Evolutionary conservation across 1,140 invertebrate species (phyloP), one percentile per base, ranked within the genome.

Genomic region (Drosophila athabasca): DNA sequence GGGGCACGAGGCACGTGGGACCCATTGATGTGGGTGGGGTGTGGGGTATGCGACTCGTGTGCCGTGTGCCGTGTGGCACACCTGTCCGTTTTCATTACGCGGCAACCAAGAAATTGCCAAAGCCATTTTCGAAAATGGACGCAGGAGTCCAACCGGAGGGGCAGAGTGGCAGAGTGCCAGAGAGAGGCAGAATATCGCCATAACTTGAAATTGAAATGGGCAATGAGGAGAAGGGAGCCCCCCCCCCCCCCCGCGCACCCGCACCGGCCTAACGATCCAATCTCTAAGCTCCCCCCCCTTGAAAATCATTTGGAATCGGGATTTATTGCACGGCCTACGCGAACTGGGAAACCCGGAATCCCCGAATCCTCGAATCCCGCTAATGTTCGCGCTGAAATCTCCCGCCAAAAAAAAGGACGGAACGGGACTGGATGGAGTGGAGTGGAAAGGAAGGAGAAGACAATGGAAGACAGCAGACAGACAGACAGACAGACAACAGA

Each of bases 231-330:
- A 15, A 6, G 6, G 26, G 46, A 35, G 24, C 3, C 5, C 4
- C 24, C 24, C 4, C 24, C 24, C 22, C 22, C 2, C 29, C 41
- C 45, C 39, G 19, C 15, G 1, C 29, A 6, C 29, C 29, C 29
- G 2, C 7, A 7, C 3, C 43, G 26, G 65, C 44, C 41, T 67
- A 66, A 62, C 68, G 62, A 80, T 78, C 76, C 80, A 83, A 84
- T 80, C 60, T 51, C 50, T 49, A 74, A 70, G 67, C 73, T 39
- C 48, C 55, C 61, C 43, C 58, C 68, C 54, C 68, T 24, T 49
- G 46, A 83, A 83, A 83, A 83, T 85, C 81, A 85, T 80, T 85
- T 84, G 51, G 76, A 62, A 87, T 71, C 81, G 72, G 82, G 81
- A 84, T 84, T 84, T 84, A 84, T 84, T 81, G 82, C 81, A 61